These are phyloP conservation scores for Labroides dimidiatus DNA, from an alignment of 2,797 vertebrate species.

Conservation along the genomic window DNA sequence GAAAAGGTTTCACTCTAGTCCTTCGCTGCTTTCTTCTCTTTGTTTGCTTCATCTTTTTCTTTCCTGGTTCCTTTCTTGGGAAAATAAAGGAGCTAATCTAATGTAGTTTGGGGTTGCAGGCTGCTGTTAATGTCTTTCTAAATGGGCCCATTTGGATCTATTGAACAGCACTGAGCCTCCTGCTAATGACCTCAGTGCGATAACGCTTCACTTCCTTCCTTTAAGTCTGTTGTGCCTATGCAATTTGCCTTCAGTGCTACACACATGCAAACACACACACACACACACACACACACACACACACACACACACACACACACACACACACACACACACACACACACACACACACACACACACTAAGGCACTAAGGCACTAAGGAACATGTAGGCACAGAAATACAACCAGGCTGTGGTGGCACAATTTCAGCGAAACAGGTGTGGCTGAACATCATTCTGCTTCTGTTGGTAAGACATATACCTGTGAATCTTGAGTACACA, in stretches of 20 bases:
- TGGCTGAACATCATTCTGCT: constrained; percentile 33
- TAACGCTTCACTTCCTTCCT: constrained; percentile 60
- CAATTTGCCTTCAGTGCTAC: constrained; percentile 32
- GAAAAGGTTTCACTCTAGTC: constrained; percentile 1
- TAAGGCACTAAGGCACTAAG: no score
- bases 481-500: constrained; percentile 10
- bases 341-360: constrained; percentile 8
- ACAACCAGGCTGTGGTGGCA: constrained; percentile 11
- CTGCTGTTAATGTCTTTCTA: constrained; percentile 65
- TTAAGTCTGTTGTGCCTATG: constrained; percentile 37
- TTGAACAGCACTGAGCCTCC: constrained; percentile 61
- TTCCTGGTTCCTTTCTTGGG: constrained; percentile 21
- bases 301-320: constrained; percentile 4
- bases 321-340: constrained; percentile 8
- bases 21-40: background rate
- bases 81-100: constrained; percentile 53
- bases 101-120: constrained; percentile 54
- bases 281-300: constrained; percentile 3
- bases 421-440: constrained; percentile 28
- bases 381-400: constrained; percentile 4
- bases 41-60: background rate
- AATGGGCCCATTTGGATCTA: constrained; percentile 66
- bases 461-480: constrained; percentile 23
- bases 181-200: constrained; percentile 64
- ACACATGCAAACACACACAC: constrained; percentile 5